Percentiles rank a stretch among this genome's conserved stretches.
Evolutionary conservation across 1,140 invertebrate species (phyloP).

Genomic region (Drosophila simulans): DNA sequence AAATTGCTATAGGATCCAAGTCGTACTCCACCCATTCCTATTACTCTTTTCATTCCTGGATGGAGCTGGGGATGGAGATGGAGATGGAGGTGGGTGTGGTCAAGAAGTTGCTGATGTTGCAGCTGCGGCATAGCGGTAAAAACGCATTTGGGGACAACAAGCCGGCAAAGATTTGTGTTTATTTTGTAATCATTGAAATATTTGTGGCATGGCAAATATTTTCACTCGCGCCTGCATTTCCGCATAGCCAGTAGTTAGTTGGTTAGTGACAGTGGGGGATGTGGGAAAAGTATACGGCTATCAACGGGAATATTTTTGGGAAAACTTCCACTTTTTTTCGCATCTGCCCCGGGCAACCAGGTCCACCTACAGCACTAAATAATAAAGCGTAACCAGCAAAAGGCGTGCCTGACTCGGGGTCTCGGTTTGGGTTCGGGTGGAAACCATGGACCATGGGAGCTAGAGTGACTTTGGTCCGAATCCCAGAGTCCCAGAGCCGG

Average conservation of each 20-base stretch:
- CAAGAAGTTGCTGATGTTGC: conserved; percentile 43
- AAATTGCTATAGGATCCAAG: conserved; percentile 20
- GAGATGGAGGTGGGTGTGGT: conserved; percentile 40
- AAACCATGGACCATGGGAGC: conserved; percentile 32
- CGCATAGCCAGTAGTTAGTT: conserved; percentile 35
- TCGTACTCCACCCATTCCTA: conserved; percentile 1
- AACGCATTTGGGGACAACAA: conserved; percentile 49
- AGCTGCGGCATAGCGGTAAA: conserved; percentile 67
- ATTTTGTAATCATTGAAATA: conserved; percentile 82
- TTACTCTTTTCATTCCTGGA: neutral
- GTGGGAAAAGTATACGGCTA: conserved; percentile 4
- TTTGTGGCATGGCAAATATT: conserved; percentile 82
- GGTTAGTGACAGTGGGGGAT: neutral
- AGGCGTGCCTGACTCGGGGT: conserved; percentile 62
- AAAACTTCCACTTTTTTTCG: conserved; percentile 73
- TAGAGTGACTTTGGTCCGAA: conserved; percentile 6
- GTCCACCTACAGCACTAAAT: conserved; percentile 78
- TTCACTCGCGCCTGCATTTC: conserved; percentile 66
- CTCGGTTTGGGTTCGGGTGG: conserved; percentile 22
- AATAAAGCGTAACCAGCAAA: conserved; percentile 82
- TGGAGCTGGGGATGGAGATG: too few species aligned
- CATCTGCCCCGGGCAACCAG: conserved; percentile 39
- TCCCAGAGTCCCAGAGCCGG: conserved; percentile 20
- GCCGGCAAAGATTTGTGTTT: conserved; percentile 73
- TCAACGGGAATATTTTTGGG: conserved; percentile 65